Evolutionary conservation across 2,888 invertebrate species (phyloP).

Genomic region (Thecocarcelia acutangulata): DNA sequence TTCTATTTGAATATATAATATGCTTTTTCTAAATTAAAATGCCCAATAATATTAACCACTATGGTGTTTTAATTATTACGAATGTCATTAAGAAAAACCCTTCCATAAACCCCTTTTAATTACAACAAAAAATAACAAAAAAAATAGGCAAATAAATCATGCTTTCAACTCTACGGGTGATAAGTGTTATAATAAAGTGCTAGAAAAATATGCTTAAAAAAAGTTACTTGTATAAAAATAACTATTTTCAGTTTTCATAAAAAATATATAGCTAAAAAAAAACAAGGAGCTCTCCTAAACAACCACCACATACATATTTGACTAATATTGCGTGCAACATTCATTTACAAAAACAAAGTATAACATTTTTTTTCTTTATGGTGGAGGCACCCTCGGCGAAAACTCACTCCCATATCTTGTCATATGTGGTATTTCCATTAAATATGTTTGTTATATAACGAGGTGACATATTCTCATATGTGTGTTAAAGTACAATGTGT

Average conservation of each 20-base stretch:
- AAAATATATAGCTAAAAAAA: not conserved
- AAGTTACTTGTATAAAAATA: slow-evolving; percentile 6
- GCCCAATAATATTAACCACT: slow-evolving; percentile 17
- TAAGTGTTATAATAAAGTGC: slow-evolving; percentile 62
- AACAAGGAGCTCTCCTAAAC: not conserved
- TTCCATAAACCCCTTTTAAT: slow-evolving; percentile 43
- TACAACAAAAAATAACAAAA: slow-evolving; percentile 18
- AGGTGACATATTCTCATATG: not conserved
- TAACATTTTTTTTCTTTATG: not conserved
- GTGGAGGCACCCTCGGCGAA: slow-evolving; percentile 35
- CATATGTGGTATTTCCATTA: too few species aligned
- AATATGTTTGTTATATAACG: not conserved
- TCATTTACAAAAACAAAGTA: not conserved
- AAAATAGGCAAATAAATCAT: slow-evolving; percentile 52
- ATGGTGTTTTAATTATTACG: slow-evolving; percentile 32
- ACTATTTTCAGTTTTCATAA: slow-evolving; percentile 2
- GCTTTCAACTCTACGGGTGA: slow-evolving; percentile 66
- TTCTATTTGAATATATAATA: slow-evolving; percentile 5
- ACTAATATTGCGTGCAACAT: slow-evolving; percentile 48
- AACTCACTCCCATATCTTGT: slow-evolving; percentile 54
- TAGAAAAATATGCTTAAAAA: slow-evolving; percentile 37
- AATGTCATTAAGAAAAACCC: not conserved
- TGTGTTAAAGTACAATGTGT: not conserved
- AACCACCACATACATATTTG: slow-evolving; percentile 37
- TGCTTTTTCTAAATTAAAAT: slow-evolving; percentile 7